Evolutionary conservation across 2,797 vertebrate species (phyloP), one percentile per base, ranked within the genome.

Genomic region (Syncerus caffer): DNA sequence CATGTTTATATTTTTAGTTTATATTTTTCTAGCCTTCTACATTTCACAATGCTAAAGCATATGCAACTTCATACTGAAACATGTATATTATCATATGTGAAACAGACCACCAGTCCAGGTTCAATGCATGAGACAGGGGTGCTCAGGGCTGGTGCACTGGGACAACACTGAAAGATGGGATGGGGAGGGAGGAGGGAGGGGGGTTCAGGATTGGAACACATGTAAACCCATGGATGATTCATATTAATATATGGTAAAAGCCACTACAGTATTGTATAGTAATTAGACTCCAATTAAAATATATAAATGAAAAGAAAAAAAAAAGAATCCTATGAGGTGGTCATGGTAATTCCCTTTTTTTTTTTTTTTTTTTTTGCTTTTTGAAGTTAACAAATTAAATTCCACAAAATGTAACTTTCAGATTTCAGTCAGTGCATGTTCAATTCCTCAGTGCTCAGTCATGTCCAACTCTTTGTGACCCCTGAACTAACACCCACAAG

Each of bases 371-470:
- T 34, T 34, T 34, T 34, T 34, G 34, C 42, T 82, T 84, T 88
- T 67, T 51, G 62, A 27, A 86, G 57, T 42, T 78, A 45, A n/a
- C 21, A 94, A 86, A 85, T 6, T 16, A 0, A 94, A 45, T 57
- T n/a, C 31, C 19, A 79, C 4, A 50, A 87, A 84, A 74, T 16
- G 10, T 57, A 53, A 89, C 15, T 92, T 92, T 19, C 34, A 93
- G 64, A 14, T 74, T 42, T 42, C 67, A 74, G 38, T 74, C 67
- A 74, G 34, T 42, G 21, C 12, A 25, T 42, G 21, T 74, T 25
- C 67, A 42, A 25, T 42, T 1, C 2, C 23, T 74, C 67, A 74
- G 67, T 74, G 21, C 6, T 74, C 67, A 25, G 67, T 74, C 21
- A 42, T 7, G 11, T 3, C 21, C 38, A 25, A 14, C 38, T 23